phyloP scores from a whole-genome alignment of 2,888 invertebrate species.

The Andrena minutula region DNA sequence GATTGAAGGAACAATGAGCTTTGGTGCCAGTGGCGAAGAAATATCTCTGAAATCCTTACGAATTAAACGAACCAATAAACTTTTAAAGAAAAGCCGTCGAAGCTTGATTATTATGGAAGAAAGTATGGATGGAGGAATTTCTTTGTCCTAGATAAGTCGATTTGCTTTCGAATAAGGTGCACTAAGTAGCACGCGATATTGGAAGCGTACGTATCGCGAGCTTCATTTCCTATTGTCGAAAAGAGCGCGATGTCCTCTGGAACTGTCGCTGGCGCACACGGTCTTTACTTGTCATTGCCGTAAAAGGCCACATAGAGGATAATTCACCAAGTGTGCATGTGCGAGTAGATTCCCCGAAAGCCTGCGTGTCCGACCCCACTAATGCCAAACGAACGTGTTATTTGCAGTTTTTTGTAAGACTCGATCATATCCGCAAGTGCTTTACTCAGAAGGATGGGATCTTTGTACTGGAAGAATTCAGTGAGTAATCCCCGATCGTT shows the following conservation, averaged over 20 bases:
- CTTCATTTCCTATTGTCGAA: slow-evolving; percentile 36
- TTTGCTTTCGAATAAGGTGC: slow-evolving; percentile 45
- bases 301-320: slow-evolving; percentile 49
- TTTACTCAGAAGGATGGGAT: slow-evolving; percentile 99
- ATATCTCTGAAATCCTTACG: slow-evolving; percentile 3
- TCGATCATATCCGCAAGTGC: slow-evolving; percentile 99
- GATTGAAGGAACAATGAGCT: slow-evolving; percentile 27
- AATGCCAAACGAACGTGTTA: slow-evolving; percentile 77
- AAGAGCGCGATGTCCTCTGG: slow-evolving; percentile 55
- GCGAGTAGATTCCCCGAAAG: slow-evolving; percentile 56
- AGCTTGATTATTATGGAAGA: not conserved
- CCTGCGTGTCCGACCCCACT: slow-evolving; percentile 32
- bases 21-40: slow-evolving; percentile 38
- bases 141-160: not conserved
- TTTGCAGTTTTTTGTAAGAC: slow-evolving; percentile 99
- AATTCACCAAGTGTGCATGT: slow-evolving; percentile 64
- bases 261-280: slow-evolving; percentile 58
- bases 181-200: slow-evolving; percentile 50
- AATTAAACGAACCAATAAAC: not conserved
- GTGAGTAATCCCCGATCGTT: slow-evolving; percentile 89
- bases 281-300: slow-evolving; percentile 48
- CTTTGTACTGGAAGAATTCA: slow-evolving; percentile 99
- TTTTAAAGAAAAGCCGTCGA: not conserved
- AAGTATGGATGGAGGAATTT: slow-evolving; percentile 22
- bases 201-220: slow-evolving; percentile 26